These are phyloP conservation scores for Chionodraco myersi DNA, from an alignment of 2,113 vertebrate genomes.

Conservation along the genomic window DNA sequence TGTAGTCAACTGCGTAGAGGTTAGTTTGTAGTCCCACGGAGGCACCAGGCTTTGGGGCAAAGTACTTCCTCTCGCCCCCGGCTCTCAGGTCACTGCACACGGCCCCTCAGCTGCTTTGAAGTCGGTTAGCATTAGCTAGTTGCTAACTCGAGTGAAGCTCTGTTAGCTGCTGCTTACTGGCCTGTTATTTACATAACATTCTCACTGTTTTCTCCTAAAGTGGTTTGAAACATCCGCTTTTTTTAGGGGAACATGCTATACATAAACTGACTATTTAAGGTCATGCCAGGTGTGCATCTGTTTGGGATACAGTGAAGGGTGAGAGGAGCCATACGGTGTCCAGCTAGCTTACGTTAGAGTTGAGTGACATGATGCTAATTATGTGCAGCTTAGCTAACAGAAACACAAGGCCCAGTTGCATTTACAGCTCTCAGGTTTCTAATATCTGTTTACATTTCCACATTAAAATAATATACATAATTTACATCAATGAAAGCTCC, in stretches of 20 bases:
- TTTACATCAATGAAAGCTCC: no score
- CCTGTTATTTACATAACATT: neutral
- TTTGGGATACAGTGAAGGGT: neutral
- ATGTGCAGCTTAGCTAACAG: conserved; percentile 38
- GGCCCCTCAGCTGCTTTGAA: conserved; percentile 8
- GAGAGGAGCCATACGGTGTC: neutral
- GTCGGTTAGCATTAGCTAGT: conserved; percentile 10
- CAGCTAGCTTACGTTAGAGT: conserved; percentile 17
- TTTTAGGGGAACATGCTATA: neutral
- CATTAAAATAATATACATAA: neutral
- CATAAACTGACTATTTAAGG: neutral
- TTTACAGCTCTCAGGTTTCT: conserved; percentile 27
- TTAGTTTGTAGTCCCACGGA: conserved; percentile 4
- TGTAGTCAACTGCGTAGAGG: conserved; percentile 34
- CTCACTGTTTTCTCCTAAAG: neutral
- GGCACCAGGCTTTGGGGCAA: conserved; percentile 26
- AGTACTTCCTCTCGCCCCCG: neutral
- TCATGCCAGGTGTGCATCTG: neutral
- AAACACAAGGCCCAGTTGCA: conserved; percentile 33
- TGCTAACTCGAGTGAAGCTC: neutral
- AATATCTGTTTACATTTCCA: neutral
- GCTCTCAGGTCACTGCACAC: conserved; percentile 24
- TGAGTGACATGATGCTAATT: conserved; percentile 38
- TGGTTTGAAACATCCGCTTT: neutral
- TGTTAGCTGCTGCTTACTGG: neutral